Evolutionary conservation across 2,888 invertebrate species (phyloP).

Genomic region (Flexamia atlantica): DNA sequence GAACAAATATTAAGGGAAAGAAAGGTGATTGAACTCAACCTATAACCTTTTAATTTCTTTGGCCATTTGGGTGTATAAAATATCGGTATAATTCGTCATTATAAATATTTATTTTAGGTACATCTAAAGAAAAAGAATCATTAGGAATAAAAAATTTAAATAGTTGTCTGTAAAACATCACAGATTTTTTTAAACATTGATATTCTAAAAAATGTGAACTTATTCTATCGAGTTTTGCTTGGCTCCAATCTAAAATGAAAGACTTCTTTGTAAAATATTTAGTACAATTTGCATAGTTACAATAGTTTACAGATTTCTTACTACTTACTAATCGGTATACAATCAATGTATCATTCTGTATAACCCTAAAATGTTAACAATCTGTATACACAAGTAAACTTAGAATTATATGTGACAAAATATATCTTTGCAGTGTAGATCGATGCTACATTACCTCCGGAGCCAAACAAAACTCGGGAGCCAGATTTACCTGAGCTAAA

Average conservation of each 20-base stretch:
- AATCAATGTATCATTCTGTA: slow-evolving; percentile 2
- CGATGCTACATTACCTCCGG: neutral
- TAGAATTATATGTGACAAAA: slow-evolving; percentile 2
- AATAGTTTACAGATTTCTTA: slow-evolving; percentile 2
- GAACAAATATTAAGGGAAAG: no score
- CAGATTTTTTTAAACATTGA: slow-evolving; percentile 18
- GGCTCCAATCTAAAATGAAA: slow-evolving; percentile 35
- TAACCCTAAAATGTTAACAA: slow-evolving; percentile 7
- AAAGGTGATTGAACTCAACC: no score
- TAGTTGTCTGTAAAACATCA: slow-evolving; percentile 16
- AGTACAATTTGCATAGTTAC: neutral
- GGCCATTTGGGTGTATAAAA: no score
- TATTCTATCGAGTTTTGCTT: slow-evolving; percentile 40
- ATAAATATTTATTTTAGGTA: no score
- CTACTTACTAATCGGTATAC: slow-evolving; percentile 1
- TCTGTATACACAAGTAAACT: slow-evolving; percentile 29
- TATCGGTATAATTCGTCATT: no score
- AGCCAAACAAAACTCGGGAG: slow-evolving; percentile 45
- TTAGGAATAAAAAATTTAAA: neutral
- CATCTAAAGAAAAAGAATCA: slow-evolving; percentile 3
- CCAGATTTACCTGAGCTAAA: slow-evolving; percentile 33
- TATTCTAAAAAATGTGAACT: slow-evolving; percentile 24
- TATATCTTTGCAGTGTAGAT: neutral
- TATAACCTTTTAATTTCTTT: no score
- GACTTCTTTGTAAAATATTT: slow-evolving; percentile 12